Evolutionary conservation across 2,888 invertebrate species (phyloP).

Genomic region (Bugulina stolonifera): DNA sequence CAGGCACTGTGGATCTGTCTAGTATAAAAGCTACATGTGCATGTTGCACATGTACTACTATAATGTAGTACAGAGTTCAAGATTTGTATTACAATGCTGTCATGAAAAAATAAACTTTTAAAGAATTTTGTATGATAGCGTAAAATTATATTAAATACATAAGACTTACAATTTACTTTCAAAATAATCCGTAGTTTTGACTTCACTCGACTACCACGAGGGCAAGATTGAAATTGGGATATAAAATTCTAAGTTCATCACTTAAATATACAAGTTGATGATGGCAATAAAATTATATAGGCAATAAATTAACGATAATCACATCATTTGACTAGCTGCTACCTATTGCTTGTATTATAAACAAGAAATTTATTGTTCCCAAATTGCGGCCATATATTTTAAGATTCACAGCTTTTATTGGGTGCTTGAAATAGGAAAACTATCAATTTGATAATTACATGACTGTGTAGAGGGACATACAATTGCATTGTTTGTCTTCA

Average conservation of each 20-base stretch:
- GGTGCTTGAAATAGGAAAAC: not conserved
- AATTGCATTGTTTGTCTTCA: too few species aligned
- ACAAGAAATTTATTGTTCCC: constrained; percentile 10
- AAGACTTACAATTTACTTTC: not conserved
- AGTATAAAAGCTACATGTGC: too few species aligned
- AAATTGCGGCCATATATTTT: not conserved
- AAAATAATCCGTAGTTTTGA: too few species aligned
- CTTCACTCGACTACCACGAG: not conserved
- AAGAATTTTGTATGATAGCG: too few species aligned
- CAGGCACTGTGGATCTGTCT: too few species aligned
- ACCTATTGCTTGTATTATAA: not conserved
- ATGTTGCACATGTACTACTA: too few species aligned
- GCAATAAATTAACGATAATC: constrained; percentile 21
- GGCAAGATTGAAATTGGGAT: not conserved
- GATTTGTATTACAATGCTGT: too few species aligned
- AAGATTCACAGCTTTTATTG: not conserved
- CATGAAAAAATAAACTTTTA: too few species aligned
- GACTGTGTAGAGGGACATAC: too few species aligned
- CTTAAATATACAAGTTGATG: constrained; percentile 20
- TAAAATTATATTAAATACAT: not conserved
- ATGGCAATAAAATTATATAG: constrained; percentile 15
- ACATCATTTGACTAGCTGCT: constrained; percentile 1
- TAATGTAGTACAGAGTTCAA: too few species aligned
- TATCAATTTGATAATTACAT: not conserved
- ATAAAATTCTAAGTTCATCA: not conserved